Percentiles rank a stretch among this genome's conserved stretches.
These are phyloP conservation scores for Merodon equestris DNA, from an alignment of 2,888 invertebrate species.

Conservation along the genomic window DNA sequence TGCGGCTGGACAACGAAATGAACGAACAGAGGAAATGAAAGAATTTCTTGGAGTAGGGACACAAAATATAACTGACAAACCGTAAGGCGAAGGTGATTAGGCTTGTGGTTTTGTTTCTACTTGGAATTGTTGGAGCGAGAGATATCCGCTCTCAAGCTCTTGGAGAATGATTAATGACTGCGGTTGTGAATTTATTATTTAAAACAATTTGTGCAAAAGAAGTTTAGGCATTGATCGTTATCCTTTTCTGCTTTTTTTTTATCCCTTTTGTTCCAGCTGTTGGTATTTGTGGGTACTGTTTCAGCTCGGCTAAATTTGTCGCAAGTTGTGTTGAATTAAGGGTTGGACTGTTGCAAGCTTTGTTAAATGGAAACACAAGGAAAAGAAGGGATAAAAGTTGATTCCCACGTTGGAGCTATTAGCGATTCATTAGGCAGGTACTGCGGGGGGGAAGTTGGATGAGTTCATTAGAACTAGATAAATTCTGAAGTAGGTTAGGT, in stretches of 20 bases:
- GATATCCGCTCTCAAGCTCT: constrained; percentile 37
- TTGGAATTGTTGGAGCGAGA: constrained; percentile 40
- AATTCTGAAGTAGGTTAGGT: constrained; percentile 44
- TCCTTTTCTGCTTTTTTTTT: constrained; percentile 24
- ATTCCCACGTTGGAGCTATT: constrained; percentile 18
- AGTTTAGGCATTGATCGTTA: constrained; percentile 49
- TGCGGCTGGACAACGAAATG: no score
- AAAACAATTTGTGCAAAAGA: constrained; percentile 45
- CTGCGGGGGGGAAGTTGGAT: constrained; percentile 33
- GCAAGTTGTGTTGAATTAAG: constrained; percentile 58
- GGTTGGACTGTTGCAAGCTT: no score
- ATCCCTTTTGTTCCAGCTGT: constrained; percentile 21
- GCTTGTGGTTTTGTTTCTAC: constrained; percentile 33
- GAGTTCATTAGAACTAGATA: constrained; percentile 50
- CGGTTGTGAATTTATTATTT: constrained; percentile 64
- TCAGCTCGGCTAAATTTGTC: constrained; percentile 35
- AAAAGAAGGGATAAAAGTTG: constrained; percentile 19
- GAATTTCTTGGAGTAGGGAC: constrained; percentile 5
- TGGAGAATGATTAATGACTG: constrained; percentile 62
- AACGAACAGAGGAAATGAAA: no score
- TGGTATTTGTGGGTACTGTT: constrained; percentile 30
- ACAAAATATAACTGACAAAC: constrained; percentile 24
- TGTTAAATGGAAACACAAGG: no score
- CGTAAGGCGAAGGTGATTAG: constrained; percentile 55
- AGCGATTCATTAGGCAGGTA: constrained; percentile 50